phyloP scores from a whole-genome alignment of 2,888 invertebrate species.

The Stegana nigrithorax region DNA sequence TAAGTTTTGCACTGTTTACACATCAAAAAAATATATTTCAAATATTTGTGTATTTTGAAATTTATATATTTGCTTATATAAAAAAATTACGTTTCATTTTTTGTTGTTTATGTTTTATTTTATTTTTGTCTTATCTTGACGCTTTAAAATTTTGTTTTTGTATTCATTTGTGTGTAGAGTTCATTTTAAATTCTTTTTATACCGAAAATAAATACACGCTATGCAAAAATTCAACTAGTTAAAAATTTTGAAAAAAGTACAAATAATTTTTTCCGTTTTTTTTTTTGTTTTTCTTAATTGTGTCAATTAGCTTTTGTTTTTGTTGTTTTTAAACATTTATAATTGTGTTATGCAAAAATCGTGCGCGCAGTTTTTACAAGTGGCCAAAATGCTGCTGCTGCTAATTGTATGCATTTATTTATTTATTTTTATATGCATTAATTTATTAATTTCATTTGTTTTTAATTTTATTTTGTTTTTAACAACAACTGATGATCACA shows the following conservation, averaged over 20 bases:
- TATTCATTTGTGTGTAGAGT: constrained; percentile 29
- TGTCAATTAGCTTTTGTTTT: neutral
- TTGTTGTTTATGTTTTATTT: constrained; percentile 16
- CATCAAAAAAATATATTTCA: neutral
- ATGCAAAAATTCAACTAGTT: constrained; percentile 15
- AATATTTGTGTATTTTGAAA: neutral
- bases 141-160: constrained; percentile 14
- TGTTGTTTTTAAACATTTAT: neutral
- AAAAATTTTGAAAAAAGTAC: constrained; percentile 31
- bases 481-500: constrained; percentile 60
- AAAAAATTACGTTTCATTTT: neutral
- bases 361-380: neutral
- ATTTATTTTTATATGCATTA: constrained; percentile 21
- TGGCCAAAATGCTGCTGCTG: no score
- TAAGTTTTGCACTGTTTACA: neutral
- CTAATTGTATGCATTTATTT: neutral
- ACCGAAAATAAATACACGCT: constrained; percentile 2
- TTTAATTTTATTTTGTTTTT: neutral
- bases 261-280: constrained; percentile 36
- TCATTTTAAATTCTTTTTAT: constrained; percentile 2
- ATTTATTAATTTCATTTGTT: constrained; percentile 11
- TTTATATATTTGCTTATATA: constrained; percentile 1
- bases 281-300: constrained; percentile 21
- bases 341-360: neutral
- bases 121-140: constrained; percentile 15